Evolutionary conservation across 2,888 invertebrate species (phyloP), one percentile per base, ranked within the genome.

Genomic region (Clunio marinus): DNA sequence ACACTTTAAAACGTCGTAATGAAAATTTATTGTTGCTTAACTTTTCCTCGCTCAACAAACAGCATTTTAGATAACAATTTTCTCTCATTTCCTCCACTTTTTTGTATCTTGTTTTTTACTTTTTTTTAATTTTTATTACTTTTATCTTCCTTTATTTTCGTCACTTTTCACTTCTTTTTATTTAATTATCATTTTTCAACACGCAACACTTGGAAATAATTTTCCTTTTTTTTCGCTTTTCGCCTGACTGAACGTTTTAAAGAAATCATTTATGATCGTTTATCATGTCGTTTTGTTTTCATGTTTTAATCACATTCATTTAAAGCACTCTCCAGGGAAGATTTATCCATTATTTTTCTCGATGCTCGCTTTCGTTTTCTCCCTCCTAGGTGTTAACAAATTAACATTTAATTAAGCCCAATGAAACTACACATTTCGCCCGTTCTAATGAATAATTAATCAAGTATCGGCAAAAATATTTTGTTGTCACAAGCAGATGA

Each of bases 301-400:
- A 62, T 62, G 57, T 62, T 62, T 62, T 58, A 28, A 59, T 62
- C 37, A 15, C 15, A 24, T 10, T 15, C 46, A 13, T 7, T 13
- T 46, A 7, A 15, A 17, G 15, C 46, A 46, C 46, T 2, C 20
- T 8, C n/a, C 8, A 15, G 46, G 7, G 10, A 8, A 17, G n/a
- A 8, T 45, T 45, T 8, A 3, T 3, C n/a, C 10, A n/a, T n/a
- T 45, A 15, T 15, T 13, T 7, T 46, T 17, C 46, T 15, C 46
- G 32, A n/a, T n/a, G n/a, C n/a, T n/a, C 41, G n/a, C 41, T 41
- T 41, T 10, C 2, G 15, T 41, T 5, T 3, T n/a, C 10, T 41
- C n/a, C 10, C 41, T 41, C 41, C n/a, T 13, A 15, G 41, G 41
- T n/a, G 41, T 15, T 41, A 10, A 15, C 10, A 41, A 15, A 41